Base-by-base conservation (phyloP, 2,797 vertebrate genomes). In the Anguilla pacifica region DNA sequence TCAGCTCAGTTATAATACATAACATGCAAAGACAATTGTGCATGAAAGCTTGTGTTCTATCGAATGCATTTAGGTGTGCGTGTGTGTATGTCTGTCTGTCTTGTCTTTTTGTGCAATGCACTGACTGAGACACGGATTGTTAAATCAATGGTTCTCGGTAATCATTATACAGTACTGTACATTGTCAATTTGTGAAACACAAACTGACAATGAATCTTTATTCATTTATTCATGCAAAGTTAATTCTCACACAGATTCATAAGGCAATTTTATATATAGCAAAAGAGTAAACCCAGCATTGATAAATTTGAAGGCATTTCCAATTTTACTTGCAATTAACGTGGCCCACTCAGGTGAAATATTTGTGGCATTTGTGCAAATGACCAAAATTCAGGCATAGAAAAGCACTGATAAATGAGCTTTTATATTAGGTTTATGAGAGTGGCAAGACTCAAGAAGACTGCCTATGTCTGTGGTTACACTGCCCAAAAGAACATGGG, bases 1-100 rank as follows among this genome's bases (percentile, higher is more conserved):
- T 82, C 83, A 55, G 85, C 88, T 90, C 84, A 89, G 86, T 67
- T 88, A 91, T 88, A 84, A 90, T 89, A 89, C 67, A 90, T 89
- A 67, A 91, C 84, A 74, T 74, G 87, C 86, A 70, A 82, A 51
- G 39, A 43, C 25, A 82, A 82, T 82, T 39, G 9, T 83, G 28
- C 51, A 51, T 43, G 81, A 83, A 83, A 83, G 81, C 81, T 83
- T 49, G 39, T 6, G 22, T 81, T 81, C 77, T 81, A 31, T 84
- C n/a, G 15, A 19, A 15, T 57, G 82, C 22, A 43, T 46, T 84
- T 57, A 84, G 53, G 85, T 86, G 31, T 83, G 79, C 43, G 39
- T 74, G 59, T 87, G 72, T 89, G 61, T 59, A 46, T 83, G 61
- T 84, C 85, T 85, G 83, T 87, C 86, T 85, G 86, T 35, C 31